Evolutionary conservation across 2,113 vertebrate species (phyloP), one percentile per base, ranked within the genome.

Genomic region (Daubentonia madagascariensis): DNA sequence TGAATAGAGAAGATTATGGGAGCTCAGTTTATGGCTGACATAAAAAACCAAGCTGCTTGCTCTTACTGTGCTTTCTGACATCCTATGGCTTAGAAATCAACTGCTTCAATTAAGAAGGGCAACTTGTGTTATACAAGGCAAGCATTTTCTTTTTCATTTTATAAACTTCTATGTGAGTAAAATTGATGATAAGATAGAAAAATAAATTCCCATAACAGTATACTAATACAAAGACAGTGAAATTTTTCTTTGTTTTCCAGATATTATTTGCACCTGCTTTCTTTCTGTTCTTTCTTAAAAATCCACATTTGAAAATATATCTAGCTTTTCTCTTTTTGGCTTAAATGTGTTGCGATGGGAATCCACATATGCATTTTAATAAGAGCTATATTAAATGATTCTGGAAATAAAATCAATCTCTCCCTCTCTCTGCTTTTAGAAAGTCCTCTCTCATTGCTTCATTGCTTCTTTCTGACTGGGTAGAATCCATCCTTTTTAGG

Each of bases 401-500:
- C 63, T 97, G 86, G 94, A 97, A 97, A 97, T 94, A 84, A 97
- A 95, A 76, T 83, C 48, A 37, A 16, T 35, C 35, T 40, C 25
- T 11, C 6, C 63, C n/a, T 91, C 94, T 91, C n/a, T 37, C 8
- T 78, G 1, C 28, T 40, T 97, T 63, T 87, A 94, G 48, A 79
- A 96, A 96, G 18, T 75, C 84, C 35, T 81, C 93, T 95, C 25
- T 61, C 23, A 2, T 87, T 98, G 86, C 84, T 98, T 98, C 54
- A 57, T 22, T n/a, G n/a, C n/a, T n/a, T n/a, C 73, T 92, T 94
- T 2, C 2, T 50, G n/a, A 76, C 81, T 65, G 28, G 45, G 65
- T 48, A 80, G 67, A 72, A 59, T 3, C 12, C 70, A 52, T 14
- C 25, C 50, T 78, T 6, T 28, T 85, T 67, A 96, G 81, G 89